phyloP scores from a whole-genome alignment of 2,797 vertebrate genomes.

The Cirrhinus mrigala region DNA sequence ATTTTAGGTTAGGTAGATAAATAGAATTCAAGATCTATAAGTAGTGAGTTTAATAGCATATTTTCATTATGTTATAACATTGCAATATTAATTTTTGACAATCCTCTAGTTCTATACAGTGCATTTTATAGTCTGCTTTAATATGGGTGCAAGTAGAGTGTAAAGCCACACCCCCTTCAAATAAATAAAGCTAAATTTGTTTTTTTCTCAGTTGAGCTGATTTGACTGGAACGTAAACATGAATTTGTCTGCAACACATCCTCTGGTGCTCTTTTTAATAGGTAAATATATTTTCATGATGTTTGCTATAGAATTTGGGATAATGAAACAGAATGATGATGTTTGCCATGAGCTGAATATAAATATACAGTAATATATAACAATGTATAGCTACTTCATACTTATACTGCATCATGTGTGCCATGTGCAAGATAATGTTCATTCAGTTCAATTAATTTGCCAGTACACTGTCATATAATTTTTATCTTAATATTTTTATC shows the following conservation, averaged over 20 bases:
- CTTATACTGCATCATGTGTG: too few relatives aligned
- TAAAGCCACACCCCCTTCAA: slow-evolving; percentile 22
- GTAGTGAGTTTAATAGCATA: not conserved
- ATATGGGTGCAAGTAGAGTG: not conserved
- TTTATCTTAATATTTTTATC: too few relatives aligned
- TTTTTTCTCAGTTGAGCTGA: not conserved
- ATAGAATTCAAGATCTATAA: not conserved
- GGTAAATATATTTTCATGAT: slow-evolving; percentile 16
- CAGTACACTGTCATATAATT: too few relatives aligned
- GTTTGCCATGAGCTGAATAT: not conserved
- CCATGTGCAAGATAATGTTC: too few relatives aligned
- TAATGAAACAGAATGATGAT: not conserved
- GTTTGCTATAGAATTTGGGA: not conserved
- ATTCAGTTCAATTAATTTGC: too few relatives aligned
- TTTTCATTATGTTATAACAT: not conserved
- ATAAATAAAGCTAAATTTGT: slow-evolving; percentile 4
- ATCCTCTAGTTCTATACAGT: not conserved
- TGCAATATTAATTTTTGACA: not conserved
- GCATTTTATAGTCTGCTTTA: not conserved
- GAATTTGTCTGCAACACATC: not conserved
- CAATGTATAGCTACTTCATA: too few relatives aligned
- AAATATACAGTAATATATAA: too few relatives aligned
- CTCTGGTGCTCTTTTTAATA: slow-evolving; percentile 27
- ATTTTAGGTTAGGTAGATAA: too few relatives aligned
- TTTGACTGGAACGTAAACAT: slow-evolving; percentile 8